Conservation (phyloP, 2,888 invertebrate species). For the Aspidiotus rigidus region DNA sequence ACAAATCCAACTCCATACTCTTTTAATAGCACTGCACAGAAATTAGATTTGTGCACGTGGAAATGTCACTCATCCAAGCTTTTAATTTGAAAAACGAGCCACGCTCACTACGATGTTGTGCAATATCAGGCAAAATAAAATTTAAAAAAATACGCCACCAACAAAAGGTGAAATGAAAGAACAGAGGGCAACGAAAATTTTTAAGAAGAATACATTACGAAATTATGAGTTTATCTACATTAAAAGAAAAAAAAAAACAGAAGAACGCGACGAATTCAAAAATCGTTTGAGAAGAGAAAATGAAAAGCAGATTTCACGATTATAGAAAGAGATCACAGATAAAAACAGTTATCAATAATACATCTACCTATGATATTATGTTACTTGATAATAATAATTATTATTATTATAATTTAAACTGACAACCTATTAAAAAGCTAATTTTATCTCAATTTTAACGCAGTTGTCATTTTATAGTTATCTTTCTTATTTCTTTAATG, state of each 20-base stretch:
- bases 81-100: too few species aligned
- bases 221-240: background rate
- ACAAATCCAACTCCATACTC: too few species aligned
- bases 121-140: too few species aligned
- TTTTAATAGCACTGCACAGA: too few species aligned
- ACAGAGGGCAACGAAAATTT: background rate
- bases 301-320: constrained; percentile 21
- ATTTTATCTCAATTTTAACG: too few species aligned
- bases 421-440: too few species aligned
- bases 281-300: background rate
- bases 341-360: constrained; percentile 20
- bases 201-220: background rate
- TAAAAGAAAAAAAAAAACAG: too few species aligned
- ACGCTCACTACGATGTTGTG: too few species aligned
- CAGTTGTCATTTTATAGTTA: background rate
- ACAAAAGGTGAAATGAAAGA: background rate
- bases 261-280: too few species aligned
- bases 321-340: constrained; percentile 25
- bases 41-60: too few species aligned
- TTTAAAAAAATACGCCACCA: background rate
- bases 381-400: background rate
- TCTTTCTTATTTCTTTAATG: background rate
- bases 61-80: too few species aligned
- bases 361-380: background rate
- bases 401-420: background rate